Evolutionary conservation across 1,140 invertebrate species (phyloP), one percentile per base, ranked within the genome.

Genomic region (Cardiocondyla obscurior): DNA sequence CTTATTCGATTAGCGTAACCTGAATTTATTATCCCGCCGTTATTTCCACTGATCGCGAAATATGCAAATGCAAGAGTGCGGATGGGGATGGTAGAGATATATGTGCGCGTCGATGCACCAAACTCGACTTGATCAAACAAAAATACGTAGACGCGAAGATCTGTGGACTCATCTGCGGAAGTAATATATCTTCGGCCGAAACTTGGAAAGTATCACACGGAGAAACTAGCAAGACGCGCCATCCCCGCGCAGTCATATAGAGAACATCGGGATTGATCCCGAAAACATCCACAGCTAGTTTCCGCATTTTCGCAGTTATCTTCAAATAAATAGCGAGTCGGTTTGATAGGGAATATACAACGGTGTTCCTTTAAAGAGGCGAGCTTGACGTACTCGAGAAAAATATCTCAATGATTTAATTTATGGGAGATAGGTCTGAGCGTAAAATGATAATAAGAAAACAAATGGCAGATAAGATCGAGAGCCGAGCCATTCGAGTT

Each of bases 171-270:
- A 55, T 53, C 83, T 49, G 19, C 58, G 87, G 67, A 87, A 85
- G 73, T 85, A 76, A 87, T 87, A 87, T 87, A 88, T 88, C 83
- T 83, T 39, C 28, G 16, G 49, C 49, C 8, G 14, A 84, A 84
- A 88, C 67, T 88, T 88, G 7, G 69, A 53, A 85, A 85, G 83
- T 85, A 85, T 70, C 70, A 49, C 30, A 22, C 49, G 55, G 44
- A 69, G 70, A 72, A 62, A 67, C 64, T 64, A 67, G 73, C 67
- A 82, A 49, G 53, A 51, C 36, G 58, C 36, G 44, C 39, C 83
- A 42, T 42, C n/a, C 67, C 22, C n/a, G 51, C n/a, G 51, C 44
- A 73, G 53, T 87, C 85, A 62, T 84, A 64, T 28, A 55, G 57
- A 58, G 42, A 28, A 44, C 58, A 62, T 81, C 49, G 77, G 77